These are phyloP conservation scores for Dreissena polymorpha DNA, from an alignment of 1,140 invertebrate species.

Conservation along the genomic window DNA sequence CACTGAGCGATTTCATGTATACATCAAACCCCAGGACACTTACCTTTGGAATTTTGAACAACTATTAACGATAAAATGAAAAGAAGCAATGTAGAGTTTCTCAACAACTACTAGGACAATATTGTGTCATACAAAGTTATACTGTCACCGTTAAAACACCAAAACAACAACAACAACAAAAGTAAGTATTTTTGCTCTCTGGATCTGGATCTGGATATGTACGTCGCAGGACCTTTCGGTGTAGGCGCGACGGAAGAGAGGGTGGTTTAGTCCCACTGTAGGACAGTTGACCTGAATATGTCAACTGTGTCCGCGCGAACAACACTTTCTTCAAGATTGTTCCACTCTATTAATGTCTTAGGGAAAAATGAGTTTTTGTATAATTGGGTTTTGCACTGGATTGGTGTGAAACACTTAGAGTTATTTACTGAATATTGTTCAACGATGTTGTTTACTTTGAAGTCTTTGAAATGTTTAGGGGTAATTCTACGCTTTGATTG, in stretches of 20 bases:
- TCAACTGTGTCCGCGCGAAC: not conserved
- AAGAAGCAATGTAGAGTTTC: no score
- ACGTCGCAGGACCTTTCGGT: constrained; percentile 9
- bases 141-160: no score
- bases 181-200: no score
- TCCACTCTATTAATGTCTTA: constrained; percentile 10
- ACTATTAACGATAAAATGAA: no score
- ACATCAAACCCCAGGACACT: no score
- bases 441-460: not conserved
- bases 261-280: constrained; percentile 1
- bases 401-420: constrained; percentile 5
- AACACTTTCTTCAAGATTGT: constrained; percentile 19
- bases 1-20: no score
- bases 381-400: constrained; percentile 8
- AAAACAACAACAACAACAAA: no score
- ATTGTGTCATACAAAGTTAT: no score
- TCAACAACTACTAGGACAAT: no score
- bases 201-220: constrained; percentile 18
- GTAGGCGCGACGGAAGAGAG: constrained; percentile 7
- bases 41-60: no score
- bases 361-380: not conserved
- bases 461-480: not conserved
- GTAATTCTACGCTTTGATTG: constrained; percentile 3
- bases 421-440: not conserved
- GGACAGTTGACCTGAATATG: constrained; percentile 3